Conservation (phyloP, 92 coral and sea anemone species). For the Plumapathes pennacea region DNA sequence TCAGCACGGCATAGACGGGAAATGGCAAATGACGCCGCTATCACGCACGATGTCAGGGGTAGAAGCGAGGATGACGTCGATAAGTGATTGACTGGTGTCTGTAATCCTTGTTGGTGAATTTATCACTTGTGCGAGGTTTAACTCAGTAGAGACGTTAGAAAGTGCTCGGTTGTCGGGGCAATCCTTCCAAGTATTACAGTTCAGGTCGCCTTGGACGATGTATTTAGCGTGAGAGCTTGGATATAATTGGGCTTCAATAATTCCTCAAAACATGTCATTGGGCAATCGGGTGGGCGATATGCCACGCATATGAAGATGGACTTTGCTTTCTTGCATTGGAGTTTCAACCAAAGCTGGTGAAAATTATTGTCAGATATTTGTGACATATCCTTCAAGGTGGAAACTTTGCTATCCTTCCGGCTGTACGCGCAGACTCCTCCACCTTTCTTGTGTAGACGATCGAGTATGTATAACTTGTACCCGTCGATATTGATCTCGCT, state of each 20-base stretch:
- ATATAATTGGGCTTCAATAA: slow-evolving; percentile 54
- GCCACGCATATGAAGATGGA: slow-evolving; percentile 47
- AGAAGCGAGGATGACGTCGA: slow-evolving; percentile 62
- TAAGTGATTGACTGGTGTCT: slow-evolving; percentile 29
- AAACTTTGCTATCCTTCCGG: slow-evolving; percentile 47
- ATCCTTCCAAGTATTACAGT: slow-evolving; percentile 49
- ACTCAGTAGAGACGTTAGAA: slow-evolving; percentile 21
- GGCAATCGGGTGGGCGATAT: slow-evolving; percentile 57
- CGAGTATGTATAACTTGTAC: slow-evolving; percentile 44
- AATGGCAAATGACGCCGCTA: slow-evolving; percentile 47
- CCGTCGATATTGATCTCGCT: slow-evolving; percentile 37
- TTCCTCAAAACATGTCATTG: slow-evolving; percentile 46
- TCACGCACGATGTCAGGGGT: slow-evolving; percentile 19
- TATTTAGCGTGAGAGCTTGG: slow-evolving; percentile 44
- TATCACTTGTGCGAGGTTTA: slow-evolving; percentile 58
- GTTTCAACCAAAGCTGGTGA: slow-evolving; percentile 47
- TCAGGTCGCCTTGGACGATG: slow-evolving; percentile 63
- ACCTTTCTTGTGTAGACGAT: slow-evolving; percentile 52
- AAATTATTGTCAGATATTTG: slow-evolving; percentile 30
- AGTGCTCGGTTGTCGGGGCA: slow-evolving; percentile 36
- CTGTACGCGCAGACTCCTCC: slow-evolving; percentile 58
- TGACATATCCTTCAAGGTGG: slow-evolving; percentile 32
- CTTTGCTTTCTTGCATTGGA: slow-evolving; percentile 25
- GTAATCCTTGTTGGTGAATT: slow-evolving; percentile 64
- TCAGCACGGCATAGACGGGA: slow-evolving; percentile 25